Base-by-base conservation (phyloP, 2,888 invertebrate genomes). In the Phaedon cochleariae region DNA sequence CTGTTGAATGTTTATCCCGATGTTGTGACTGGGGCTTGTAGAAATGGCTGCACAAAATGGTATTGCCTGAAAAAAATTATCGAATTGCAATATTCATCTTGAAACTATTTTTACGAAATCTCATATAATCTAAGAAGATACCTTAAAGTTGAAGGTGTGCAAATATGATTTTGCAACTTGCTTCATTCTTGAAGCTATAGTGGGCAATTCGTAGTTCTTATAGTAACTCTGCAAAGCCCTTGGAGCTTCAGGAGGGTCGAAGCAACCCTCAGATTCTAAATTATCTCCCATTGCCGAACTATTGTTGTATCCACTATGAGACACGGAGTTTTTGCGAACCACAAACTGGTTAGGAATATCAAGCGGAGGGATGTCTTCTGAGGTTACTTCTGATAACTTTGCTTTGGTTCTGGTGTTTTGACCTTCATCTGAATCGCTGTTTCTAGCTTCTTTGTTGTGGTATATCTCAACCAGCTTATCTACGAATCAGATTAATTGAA, bases 181-280 rank as follows among this genome's bases (percentile, higher is more conserved):
- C 77, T 90, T 90, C 85, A 89, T 85, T 76, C 86, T 87, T 0
- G 90, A 90, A 0, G 90, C 86, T n/a, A 88, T 86, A 0, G 90
- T 90, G 2, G 90, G 90, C 77, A 86, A 75, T 78, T 89, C 88
- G 77, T 90, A 90, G 31, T 78, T 82, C 62, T 72, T 80, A n/a
- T 73, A 73, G 52, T 68, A 71, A 64, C 63, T 71, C 55, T 67
- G 63, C 6, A 69, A 37, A 12, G 68, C 70, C 49, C 76, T 71
- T 6, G 76, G 75, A 0, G 76, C 75, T 48, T 72, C 64, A 9
- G 74, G 76, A 53, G 74, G 73, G 31, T 76, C 71, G 61, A 73
- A 76, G 31, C 62, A 62, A 21, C 51, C 49, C 1, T 58, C 65
- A 5, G 65, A n/a, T 15, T 65, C 31, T n/a, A 55, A 6, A 29